phyloP scores from a whole-genome alignment of 2,797 vertebrate genomes.

The Philypnodon macrostomus region DNA sequence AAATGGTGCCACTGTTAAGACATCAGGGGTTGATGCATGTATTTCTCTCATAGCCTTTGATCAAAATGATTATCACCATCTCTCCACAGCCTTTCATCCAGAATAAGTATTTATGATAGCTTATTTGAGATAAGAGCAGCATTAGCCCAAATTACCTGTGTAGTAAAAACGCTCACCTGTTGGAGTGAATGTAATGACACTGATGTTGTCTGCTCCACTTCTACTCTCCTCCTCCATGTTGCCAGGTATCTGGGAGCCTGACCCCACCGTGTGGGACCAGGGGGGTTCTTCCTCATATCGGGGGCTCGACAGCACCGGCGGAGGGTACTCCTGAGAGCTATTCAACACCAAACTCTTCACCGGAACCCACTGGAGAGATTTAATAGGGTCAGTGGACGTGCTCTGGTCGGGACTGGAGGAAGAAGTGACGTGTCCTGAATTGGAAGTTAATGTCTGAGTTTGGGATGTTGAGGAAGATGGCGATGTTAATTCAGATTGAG shows the following conservation, averaged over 20 bases:
- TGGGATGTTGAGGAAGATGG: conserved; percentile 10
- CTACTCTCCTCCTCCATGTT: conserved; percentile 63
- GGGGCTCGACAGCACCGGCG: conserved; percentile 29
- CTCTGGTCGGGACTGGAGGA: conserved; percentile 25
- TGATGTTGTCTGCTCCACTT: conserved; percentile 53
- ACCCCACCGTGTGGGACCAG: conserved; percentile 72
- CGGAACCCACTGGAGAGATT: conserved; percentile 41
- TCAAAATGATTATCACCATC: too few relatives aligned
- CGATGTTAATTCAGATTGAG: conserved; percentile 7
- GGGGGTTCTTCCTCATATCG: conserved; percentile 58
- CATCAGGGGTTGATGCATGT: too few relatives aligned
- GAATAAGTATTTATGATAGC: too few relatives aligned
- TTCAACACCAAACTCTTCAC: conserved; percentile 45
- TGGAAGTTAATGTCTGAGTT: conserved; percentile 3
- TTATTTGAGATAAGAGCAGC: too few relatives aligned
- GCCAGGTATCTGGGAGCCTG: conserved; percentile 62
- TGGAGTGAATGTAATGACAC: conserved; percentile 43
- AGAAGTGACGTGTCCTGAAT: conserved; percentile 15
- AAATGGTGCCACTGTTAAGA: too few relatives aligned
- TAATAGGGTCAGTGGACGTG: conserved; percentile 23
- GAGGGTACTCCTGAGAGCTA: conserved; percentile 46
- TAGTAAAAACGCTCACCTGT: conserved; percentile 43
- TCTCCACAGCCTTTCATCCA: too few relatives aligned
- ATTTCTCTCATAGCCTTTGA: too few relatives aligned
- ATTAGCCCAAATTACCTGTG: not conserved